Conservation (phyloP, 1,140 invertebrate species). For the Zaprionus nigranus region DNA sequence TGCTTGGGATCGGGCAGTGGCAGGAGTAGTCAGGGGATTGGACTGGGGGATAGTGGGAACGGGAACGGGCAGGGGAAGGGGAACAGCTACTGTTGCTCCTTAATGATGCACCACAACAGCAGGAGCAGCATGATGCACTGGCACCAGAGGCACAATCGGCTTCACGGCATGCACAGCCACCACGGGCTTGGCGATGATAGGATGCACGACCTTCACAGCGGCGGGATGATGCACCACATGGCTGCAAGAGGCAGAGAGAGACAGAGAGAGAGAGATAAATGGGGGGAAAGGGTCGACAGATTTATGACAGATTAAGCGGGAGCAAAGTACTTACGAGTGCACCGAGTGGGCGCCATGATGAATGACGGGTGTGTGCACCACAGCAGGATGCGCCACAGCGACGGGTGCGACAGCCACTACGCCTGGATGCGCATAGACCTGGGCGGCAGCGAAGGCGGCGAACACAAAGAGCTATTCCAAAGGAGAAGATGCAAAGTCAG, state of each 20-base stretch:
- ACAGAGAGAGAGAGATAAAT: not conserved
- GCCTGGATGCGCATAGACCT: constrained; percentile 66
- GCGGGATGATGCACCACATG: constrained; percentile 82
- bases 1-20: constrained; percentile 54
- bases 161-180: constrained; percentile 85
- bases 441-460: constrained; percentile 56
- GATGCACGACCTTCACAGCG: constrained; percentile 72
- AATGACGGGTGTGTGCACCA: constrained; percentile 63
- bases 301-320: constrained; percentile 3
- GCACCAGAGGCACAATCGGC: constrained; percentile 84
- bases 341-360: constrained; percentile 80
- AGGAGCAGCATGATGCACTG: constrained; percentile 86
- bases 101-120: constrained; percentile 85
- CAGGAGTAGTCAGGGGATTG: constrained; percentile 8
- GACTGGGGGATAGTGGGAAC: constrained; percentile 4
- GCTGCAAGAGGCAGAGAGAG: constrained; percentile 27
- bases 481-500: not conserved
- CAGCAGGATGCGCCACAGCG: constrained; percentile 75
- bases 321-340: constrained; percentile 74
- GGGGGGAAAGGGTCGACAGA: not conserved
- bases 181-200: constrained; percentile 78
- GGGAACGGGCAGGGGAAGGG: constrained; percentile 29
- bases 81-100: not conserved
- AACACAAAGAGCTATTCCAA: constrained; percentile 62
- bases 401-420: constrained; percentile 85